These are phyloP conservation scores for Syrphus vitripennis DNA, from an alignment of 2,888 invertebrate genomes.

Conservation along the genomic window DNA sequence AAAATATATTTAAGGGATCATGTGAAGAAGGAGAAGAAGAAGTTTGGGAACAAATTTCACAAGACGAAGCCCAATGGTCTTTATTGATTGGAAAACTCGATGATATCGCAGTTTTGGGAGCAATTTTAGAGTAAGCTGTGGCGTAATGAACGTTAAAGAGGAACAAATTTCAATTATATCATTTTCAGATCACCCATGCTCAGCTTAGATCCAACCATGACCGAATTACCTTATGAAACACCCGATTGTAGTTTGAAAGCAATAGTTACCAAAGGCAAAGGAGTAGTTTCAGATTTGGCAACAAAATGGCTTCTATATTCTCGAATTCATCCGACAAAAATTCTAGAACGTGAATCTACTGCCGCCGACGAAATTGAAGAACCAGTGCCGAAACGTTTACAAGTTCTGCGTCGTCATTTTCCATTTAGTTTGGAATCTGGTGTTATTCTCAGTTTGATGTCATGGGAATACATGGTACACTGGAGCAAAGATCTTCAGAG, in stretches of 20 bases:
- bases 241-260: slow-evolving; percentile 86
- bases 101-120: slow-evolving; percentile 90
- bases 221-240: slow-evolving; percentile 83
- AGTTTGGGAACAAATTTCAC: slow-evolving; percentile 91
- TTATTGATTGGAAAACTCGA: slow-evolving; percentile 93
- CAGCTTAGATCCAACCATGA: slow-evolving; percentile 79
- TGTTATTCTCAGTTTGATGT: slow-evolving; percentile 91
- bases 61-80: slow-evolving; percentile 94
- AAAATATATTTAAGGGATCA: slow-evolving; percentile 73
- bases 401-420: slow-evolving; percentile 88
- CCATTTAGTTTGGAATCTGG: slow-evolving; percentile 92
- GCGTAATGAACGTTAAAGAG: not conserved
- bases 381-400: slow-evolving; percentile 84
- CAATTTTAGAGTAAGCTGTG: slow-evolving; percentile 83
- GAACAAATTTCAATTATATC: not conserved
- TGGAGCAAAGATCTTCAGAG: slow-evolving; percentile 91
- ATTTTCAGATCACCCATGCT: slow-evolving; percentile 75
- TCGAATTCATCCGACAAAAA: slow-evolving; percentile 86
- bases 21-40: slow-evolving; percentile 83
- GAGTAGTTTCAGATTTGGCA: slow-evolving; percentile 93
- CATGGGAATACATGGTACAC: slow-evolving; percentile 94
- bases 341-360: slow-evolving; percentile 79
- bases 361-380: slow-evolving; percentile 73
- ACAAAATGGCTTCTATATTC: slow-evolving; percentile 92
- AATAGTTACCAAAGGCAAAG: slow-evolving; percentile 86